Conservation (phyloP, 64 coral and sea anemone genomes). For the Anthopleura sola region DNA sequence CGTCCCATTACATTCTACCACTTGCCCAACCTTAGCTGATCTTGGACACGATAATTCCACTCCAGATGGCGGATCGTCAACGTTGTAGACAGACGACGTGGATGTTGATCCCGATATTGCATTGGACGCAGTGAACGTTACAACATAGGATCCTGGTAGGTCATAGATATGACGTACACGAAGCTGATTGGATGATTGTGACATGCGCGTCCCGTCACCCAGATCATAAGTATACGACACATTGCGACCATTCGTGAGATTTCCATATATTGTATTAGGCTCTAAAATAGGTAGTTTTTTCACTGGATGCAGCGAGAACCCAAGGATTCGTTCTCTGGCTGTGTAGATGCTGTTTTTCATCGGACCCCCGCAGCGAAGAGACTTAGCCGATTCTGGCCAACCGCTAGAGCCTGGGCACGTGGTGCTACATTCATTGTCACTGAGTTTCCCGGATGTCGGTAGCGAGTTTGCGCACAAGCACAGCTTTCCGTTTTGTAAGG, state of each 20-base stretch:
- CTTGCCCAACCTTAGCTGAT: constrained; percentile 52
- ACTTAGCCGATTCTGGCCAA: constrained; percentile 3
- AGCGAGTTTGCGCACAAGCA: constrained; percentile 71
- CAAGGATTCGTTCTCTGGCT: constrained; percentile 58
- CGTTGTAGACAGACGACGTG: constrained; percentile 48
- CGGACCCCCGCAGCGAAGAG: constrained; percentile 53
- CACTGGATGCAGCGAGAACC: constrained; percentile 21
- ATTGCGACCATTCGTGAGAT: constrained; percentile 42
- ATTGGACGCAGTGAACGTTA: constrained; percentile 56
- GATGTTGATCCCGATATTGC: constrained; percentile 35
- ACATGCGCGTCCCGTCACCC: constrained; percentile 45
- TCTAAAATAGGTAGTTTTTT: constrained; percentile 35
- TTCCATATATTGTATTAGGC: constrained; percentile 51
- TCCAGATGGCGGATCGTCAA: constrained; percentile 44
- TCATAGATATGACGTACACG: constrained; percentile 56
- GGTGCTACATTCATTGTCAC: constrained; percentile 56
- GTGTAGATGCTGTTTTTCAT: constrained; percentile 64
- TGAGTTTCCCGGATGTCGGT: constrained; percentile 36
- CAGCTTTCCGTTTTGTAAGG: constrained; percentile 53
- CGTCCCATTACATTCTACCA: constrained; percentile 67
- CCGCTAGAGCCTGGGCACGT: constrained; percentile 45
- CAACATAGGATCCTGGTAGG: constrained; percentile 62
- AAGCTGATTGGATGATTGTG: constrained; percentile 5
- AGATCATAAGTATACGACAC: constrained; percentile 37
- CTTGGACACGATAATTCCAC: constrained; percentile 53